Evolutionary conservation across 2,113 vertebrate genomes (phyloP), one percentile per base, ranked within the genome.

Genomic region (Nestor notabilis): DNA sequence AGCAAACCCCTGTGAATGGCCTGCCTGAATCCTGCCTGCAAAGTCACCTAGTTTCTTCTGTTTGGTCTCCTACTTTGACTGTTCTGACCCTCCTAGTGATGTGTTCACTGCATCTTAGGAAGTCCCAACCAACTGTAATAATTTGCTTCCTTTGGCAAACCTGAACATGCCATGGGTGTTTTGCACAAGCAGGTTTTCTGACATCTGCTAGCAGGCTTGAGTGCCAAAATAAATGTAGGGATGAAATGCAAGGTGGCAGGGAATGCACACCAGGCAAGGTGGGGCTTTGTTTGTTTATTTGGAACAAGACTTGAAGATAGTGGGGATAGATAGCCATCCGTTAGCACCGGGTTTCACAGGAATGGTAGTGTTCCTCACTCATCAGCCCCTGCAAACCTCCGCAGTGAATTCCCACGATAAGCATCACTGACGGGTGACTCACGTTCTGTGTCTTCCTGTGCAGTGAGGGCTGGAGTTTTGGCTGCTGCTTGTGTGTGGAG

Each of bases 71-170:
- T 52, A 56, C 27, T 14, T 50, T 61, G 66, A 13, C 33, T 83
- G 46, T 63, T 76, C 39, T 68, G 68, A 50, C n/a, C 9, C 37
- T 65, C 21, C 29, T 55, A 35, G 19, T 80, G 70, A 72, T 37
- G 85, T 65, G 70, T 33, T 90, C 77, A 47, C 49, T 60, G 77
- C 56, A 39, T 70, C 75, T 91, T 65, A 92, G 83, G 91, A 92
- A 95, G 81, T 74, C 72, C 44, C 61, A 83, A 71, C 28, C 61
- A 89, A 85, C 69, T 70, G 91, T 87, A 94, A 90, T 85, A 52
- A 92, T 87, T 87, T 68, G 55, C 91, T 96, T 95, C 93, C 96
- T 93, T 85, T 70, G 78, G 72, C 82, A 93, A 93, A 92, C 89
- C 69, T 20, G 46, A 97, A 60, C 92, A 60, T 88, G 77, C 55